Evolutionary conservation across 2,888 invertebrate species (phyloP).

Genomic region (Drosophila niveifrons): DNA sequence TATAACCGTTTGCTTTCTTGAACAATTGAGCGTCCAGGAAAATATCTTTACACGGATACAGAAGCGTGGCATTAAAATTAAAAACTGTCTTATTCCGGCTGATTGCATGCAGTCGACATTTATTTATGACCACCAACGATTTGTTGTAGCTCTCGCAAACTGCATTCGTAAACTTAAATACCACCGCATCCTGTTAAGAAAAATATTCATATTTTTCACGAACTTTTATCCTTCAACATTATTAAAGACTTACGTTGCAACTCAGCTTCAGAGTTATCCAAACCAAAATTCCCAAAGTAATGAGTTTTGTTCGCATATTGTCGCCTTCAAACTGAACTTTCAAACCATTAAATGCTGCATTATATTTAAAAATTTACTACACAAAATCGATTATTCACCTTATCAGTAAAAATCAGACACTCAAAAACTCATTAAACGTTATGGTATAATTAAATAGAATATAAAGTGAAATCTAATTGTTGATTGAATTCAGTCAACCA

Average conservation of each 20-base stretch:
- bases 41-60: neutral
- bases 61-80: constrained; percentile 21
- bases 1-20: constrained; percentile 33
- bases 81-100: constrained; percentile 12
- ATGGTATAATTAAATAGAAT: too few species aligned
- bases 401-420: too few species aligned
- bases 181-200: neutral
- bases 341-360: too few species aligned
- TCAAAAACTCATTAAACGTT: too few species aligned
- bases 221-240: neutral
- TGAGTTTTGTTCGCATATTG: neutral
- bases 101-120: constrained; percentile 31
- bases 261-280: too few species aligned
- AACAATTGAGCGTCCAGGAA: neutral
- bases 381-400: too few species aligned
- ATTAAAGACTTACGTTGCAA: neutral
- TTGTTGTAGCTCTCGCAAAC: constrained; percentile 21
- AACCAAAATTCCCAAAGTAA: neutral
- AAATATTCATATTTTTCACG: neutral
- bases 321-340: too few species aligned
- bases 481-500: too few species aligned
- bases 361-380: too few species aligned
- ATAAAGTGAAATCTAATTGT: too few species aligned
- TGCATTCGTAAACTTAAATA: constrained; percentile 23
- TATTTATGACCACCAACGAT: constrained; percentile 14